Conservation (phyloP, 2,113 vertebrate species). For the Platysteira castanea region DNA sequence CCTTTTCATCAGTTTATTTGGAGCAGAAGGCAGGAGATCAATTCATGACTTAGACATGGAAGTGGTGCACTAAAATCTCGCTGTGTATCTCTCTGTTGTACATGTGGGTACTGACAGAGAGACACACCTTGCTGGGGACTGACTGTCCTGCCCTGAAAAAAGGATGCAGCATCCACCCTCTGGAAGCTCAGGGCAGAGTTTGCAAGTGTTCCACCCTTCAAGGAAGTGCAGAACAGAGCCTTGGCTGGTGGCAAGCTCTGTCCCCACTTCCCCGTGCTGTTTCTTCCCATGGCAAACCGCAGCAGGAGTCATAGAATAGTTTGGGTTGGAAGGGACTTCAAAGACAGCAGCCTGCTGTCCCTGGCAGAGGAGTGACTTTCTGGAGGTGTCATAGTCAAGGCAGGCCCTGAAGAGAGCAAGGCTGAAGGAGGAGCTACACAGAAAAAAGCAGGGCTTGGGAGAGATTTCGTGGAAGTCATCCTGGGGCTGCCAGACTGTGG, state of each 20-base stretch:
- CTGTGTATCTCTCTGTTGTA: accelerated
- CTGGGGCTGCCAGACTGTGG: neutral
- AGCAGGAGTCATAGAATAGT: neutral
- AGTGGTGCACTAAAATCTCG: neutral
- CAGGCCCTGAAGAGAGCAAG: neutral
- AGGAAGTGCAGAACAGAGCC: neutral
- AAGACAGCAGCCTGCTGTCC: neutral
- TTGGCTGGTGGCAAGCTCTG: neutral
- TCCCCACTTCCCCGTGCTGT: accelerated
- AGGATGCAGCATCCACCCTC: neutral
- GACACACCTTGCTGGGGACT: neutral
- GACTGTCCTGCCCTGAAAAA: neutral
- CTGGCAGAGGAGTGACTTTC: neutral
- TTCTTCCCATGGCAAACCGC: neutral
- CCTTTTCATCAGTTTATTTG: neutral
- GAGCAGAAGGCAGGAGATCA: neutral
- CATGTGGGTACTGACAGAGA: neutral
- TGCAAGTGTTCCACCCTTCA: neutral
- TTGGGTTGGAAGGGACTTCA: neutral
- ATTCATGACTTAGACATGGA: neutral
- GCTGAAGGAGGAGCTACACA: neutral
- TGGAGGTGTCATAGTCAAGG: neutral
- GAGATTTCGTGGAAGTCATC: neutral
- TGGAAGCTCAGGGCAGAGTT: neutral
- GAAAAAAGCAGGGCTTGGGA: neutral